Base-by-base conservation (phyloP, 2,113 vertebrate species). In the Lota lota region DNA sequence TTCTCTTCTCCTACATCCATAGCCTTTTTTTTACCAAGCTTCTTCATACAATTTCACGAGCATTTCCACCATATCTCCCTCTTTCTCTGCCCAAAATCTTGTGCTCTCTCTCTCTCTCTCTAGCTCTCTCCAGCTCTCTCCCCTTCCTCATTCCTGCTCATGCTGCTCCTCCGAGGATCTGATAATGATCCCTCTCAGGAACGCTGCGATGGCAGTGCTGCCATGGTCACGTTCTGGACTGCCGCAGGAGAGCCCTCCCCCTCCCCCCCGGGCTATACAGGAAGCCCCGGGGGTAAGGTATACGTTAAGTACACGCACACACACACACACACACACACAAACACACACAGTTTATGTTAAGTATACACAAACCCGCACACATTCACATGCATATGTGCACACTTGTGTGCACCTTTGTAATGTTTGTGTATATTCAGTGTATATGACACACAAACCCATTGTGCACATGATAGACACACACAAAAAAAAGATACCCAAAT, bases 141-240 rank as follows among this genome's bases (percentile, higher is more conserved):
- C 57, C 63, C 82, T 88, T 88, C 85, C 87, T 87, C 87, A 85
- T 89, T 88, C 81, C 77, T 36, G 56, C 77, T 28, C 40, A 8
- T 33, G 28, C 40, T 71, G 33, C 77, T 28, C 40, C 68, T 64
- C 64, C 63, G 51, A 21, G 59, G 20, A 22, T 22, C 20, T 15
- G 59, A 56, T 56, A 56, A 56, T 18, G 53, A 56, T 17, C 17
- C 53, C 53, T 56, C n/a, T 65, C 63, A 69, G 62, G 7, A 11
- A 12, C 18, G 10, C 36, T 51, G 8, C 22, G 24, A 64, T 66
- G 78, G 85, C 88, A 74, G 71, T 12, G 21, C 87, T 83, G 79
- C 79, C 70, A 67, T 63, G 80, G 81, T 69, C 71, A 79, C 72
- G 77, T 63, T 62, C 1, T 1, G 77, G 60, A 61, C 65, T 19